Evolutionary conservation across 2,888 invertebrate genomes (phyloP), one percentile per base, ranked within the genome.

Genomic region (Choreutis nemorana): DNA sequence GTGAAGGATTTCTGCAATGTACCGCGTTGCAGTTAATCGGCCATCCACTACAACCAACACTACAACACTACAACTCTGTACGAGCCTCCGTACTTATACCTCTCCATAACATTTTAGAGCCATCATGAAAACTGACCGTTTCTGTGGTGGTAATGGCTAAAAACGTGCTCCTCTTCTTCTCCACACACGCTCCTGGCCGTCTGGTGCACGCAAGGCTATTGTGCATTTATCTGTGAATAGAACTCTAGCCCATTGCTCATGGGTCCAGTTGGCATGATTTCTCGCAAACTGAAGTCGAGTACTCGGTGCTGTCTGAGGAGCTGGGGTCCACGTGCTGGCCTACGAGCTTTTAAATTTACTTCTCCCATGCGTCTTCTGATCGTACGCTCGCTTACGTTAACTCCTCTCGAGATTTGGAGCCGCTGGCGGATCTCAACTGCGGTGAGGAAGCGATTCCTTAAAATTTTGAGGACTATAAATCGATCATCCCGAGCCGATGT

Each of bases 331-430:
- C 33, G 29, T n/a, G 33, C 30, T 26, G 36, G 31, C 31, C 30
- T 32, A n/a, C 31, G 21, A 1, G 32, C 30, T 23, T 22, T 32
- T 27, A 33, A 30, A 31, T 35, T 25, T 10, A 14, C 25, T 31
- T 36, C 40, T 31, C 34, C 31, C 37, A 36, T 38, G 11, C 32
- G 22, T 31, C 35, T 33, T 34, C 36, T 37, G 11, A 37, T 29
- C n/a, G 36, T 38, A 23, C 31, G 28, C 23, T 34, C 38, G 23
- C 35, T 38, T 2, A 38, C 40, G 15, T 31, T 31, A 1, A 34
- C 26, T 1, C 31, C 23, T 28, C 35, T 32, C 16, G 23, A 7
- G 2, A 21, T 23, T 29, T 32, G 32, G 11, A 36, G 36, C 6
- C 31, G 32, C 31, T 32, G 26, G n/a, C 13, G 3, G 12, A 25